Base-by-base conservation (phyloP, 2,797 vertebrate species). In the Lagothrix lagotricha region DNA sequence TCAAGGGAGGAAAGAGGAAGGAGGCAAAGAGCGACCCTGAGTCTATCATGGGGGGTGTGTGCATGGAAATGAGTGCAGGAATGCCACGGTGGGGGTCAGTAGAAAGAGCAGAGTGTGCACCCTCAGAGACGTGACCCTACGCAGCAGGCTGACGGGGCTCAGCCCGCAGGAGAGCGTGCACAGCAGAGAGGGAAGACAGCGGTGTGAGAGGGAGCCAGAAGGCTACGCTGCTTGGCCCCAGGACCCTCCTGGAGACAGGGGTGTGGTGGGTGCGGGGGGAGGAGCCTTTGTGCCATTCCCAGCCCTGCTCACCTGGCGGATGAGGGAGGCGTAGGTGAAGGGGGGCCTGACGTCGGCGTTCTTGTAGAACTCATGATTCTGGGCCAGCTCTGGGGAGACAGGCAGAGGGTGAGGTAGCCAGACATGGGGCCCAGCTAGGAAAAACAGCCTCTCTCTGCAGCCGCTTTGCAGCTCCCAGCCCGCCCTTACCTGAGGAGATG, bases 351-450 rank as follows among this genome's bases (percentile, higher is more conserved):
- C 99, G 7, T 99, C 99, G 2, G 99, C 99, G 10, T 99, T 99
- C 98, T 99, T 99, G 99, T 99, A 99, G 98, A 99, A 99, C 99
- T 99, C 99, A 67, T 99, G 99, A 98, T 99, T 99, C 99, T 99
- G 99, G 97, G 99, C 99, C 98, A 99, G 99, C 98, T 99, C 99
- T 99, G 99, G n/a, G 77, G 46, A 91, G 87, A 96, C 46, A 96
- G 90, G 94, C 0, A 93, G 84, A 64, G 50, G 48, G 20, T 82
- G 33, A 87, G 85, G 72, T 3, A 46, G 86, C 33, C 11, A 4
- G n/a, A 24, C 3, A 10, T 10, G 33, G 44, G 28, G 36, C 13
- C 20, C 39, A 39, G 73, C 19, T 3, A 4, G 48, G 39, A 61
- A 17, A 2, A 10, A 10, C 58, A 46, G 17, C 20, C 90, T 41